A percentile compares a stretch with the other conserved stretches of the same genome.
Evolutionary conservation across 2,113 vertebrate species (phyloP).

Genomic region (Otis tarda): DNA sequence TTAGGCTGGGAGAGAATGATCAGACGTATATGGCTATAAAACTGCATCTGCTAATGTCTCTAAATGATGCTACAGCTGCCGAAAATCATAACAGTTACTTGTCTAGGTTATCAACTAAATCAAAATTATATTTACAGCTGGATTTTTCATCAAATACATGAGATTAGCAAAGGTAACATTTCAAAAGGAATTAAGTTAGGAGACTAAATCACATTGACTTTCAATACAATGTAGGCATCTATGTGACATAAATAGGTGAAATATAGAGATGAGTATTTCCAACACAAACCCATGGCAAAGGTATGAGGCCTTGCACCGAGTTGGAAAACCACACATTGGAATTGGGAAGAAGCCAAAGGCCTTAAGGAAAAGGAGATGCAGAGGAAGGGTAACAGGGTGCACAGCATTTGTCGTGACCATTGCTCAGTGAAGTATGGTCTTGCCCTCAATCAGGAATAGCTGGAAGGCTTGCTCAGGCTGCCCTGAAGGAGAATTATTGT

Average conservation of each 20-base stretch:
- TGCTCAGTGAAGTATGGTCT: not conserved
- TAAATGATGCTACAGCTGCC: constrained; percentile 13
- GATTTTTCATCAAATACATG: constrained; percentile 47
- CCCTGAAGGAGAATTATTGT: not conserved
- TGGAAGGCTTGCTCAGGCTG: not conserved
- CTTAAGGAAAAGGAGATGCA: not conserved
- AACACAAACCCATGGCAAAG: not conserved
- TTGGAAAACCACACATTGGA: not conserved
- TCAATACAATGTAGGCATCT: not conserved
- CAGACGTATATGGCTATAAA: constrained; percentile 36
- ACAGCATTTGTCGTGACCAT: not conserved
- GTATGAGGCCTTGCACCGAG: not conserved
- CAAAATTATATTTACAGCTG: constrained; percentile 51
- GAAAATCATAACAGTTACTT: constrained; percentile 47
- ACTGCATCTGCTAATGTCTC: constrained; percentile 21
- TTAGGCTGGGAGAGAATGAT: not conserved
- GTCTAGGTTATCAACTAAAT: constrained; percentile 38
- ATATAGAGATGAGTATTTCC: constrained; percentile 9
- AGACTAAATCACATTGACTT: constrained; percentile 58
- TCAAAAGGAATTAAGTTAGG: constrained; percentile 54
- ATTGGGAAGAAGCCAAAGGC: not conserved
- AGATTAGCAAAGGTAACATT: constrained; percentile 54
- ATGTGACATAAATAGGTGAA: constrained; percentile 28
- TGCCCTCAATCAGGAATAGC: not conserved
- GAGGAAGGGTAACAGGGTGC: not conserved